Base-by-base conservation (phyloP, 1,140 invertebrate species). In the Drosophila mojavensis region DNA sequence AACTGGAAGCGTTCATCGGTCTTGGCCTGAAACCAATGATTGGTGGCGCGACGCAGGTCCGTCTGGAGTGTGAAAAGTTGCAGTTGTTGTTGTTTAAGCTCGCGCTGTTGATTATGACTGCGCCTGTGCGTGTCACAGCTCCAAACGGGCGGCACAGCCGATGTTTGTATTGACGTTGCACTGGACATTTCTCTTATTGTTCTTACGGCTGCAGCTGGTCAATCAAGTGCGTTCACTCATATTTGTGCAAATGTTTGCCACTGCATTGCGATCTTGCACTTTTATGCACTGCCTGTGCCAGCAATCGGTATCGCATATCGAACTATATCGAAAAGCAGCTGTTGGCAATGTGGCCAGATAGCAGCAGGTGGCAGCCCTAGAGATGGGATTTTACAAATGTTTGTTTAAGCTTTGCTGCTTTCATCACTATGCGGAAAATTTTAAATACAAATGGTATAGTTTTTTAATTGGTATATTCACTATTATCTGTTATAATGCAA, bases 11-110 rank as follows among this genome's bases (percentile, higher is more conserved):
- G 51, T 9, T 81, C 71, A 13, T 66, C 50, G 6, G 62, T 72
- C 2, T 81, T 78, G 17, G 60, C 30, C 15, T 69, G 82, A 5
- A 85, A 81, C 82, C 82, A 85, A n/a, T 66, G 77, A n/a, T 62
- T 66, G 10, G 78, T 81, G 5, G 71, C 64, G 13, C 56, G 60
- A 11, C 75, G 43, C 30, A 85, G 36, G n/a, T 86, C 82, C 30
- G 65, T 50, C 10, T 69, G 50, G 9, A 86, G 56, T 3, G 70
- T 81, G 1, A 51, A 63, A 10, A 69, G 53, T 28, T 48, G 67
- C 10, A 73, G 58, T 48, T 83, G 80, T 55, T 84, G 80, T 47
- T 78, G 81, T 11, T 80, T 61, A 10, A 55, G 43, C 33, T 78
- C 68, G 36, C 64, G 65, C 33, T 78, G 77, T 47, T 54, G 55